Percentiles rank a stretch among this genome's conserved stretches.
Conservation (phyloP, 2,797 vertebrate species). For the Adelosebastes latens region DNA sequence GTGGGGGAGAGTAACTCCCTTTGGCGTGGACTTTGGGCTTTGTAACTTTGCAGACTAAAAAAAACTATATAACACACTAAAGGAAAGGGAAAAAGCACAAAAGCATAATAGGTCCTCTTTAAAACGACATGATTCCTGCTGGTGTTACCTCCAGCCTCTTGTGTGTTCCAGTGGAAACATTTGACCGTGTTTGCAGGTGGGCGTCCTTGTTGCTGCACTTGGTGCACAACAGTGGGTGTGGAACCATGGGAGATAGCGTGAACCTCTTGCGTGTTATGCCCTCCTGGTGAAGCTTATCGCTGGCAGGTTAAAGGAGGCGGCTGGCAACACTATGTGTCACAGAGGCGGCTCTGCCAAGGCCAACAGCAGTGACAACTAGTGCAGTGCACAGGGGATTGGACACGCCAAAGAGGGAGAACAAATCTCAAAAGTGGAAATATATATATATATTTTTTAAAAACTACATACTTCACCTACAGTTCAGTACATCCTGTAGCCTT, state of each 20-base stretch:
- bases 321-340: neutral
- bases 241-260: slow-evolving; percentile 5
- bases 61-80: neutral
- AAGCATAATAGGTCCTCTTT: neutral
- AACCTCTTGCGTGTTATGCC: slow-evolving; percentile 25
- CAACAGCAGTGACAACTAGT: neutral
- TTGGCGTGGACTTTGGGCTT: no score
- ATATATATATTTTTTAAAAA: neutral
- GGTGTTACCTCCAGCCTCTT: neutral
- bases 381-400: neutral
- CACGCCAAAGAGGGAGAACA: neutral
- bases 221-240: slow-evolving; percentile 15
- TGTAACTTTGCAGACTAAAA: no score
- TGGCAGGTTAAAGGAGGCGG: slow-evolving; percentile 36
- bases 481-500: neutral
- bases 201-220: slow-evolving; percentile 14
- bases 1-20: no score
- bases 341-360: neutral
- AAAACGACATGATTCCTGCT: neutral
- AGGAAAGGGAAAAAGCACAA: no score
- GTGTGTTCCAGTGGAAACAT: slow-evolving; percentile 14
- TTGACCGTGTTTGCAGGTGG: slow-evolving; percentile 7
- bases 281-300: slow-evolving; percentile 15
- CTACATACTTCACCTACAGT: neutral
- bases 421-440: neutral